Percentiles rank a stretch among this genome's conserved stretches.
phyloP scores from a whole-genome alignment of 2,797 vertebrate species.

The Acestrorhynchus altus region DNA sequence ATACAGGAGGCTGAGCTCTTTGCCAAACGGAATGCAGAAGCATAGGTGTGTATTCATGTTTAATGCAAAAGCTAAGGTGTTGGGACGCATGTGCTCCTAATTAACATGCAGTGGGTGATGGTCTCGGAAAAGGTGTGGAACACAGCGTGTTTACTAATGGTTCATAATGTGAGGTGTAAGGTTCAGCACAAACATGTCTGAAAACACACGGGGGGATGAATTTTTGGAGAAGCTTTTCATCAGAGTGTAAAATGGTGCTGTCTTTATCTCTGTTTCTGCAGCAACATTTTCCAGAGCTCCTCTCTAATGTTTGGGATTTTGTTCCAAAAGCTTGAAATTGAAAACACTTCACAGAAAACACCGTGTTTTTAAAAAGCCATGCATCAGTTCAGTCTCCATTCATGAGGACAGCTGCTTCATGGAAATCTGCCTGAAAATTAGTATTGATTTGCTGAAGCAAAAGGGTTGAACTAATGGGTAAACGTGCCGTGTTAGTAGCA shows the following conservation, averaged over 20 bases:
- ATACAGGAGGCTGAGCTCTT: constrained; percentile 6
- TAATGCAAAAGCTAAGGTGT: constrained; percentile 41
- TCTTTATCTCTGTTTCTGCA: neutral
- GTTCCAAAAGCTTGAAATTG: neutral
- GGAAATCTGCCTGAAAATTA: constrained; percentile 2
- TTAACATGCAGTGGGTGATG: constrained; percentile 34
- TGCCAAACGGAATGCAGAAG: neutral
- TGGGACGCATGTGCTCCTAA: constrained; percentile 28
- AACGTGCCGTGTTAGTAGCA: constrained; percentile 51
- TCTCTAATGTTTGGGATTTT: neutral
- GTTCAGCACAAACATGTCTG: constrained; percentile 30
- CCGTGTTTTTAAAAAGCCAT: neutral
- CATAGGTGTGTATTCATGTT: constrained; percentile 39
- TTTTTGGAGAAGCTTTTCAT: constrained; percentile 4
- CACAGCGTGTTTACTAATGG: constrained; percentile 37
- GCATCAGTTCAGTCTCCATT: neutral
- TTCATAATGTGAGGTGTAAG: constrained; percentile 33
- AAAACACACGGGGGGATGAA: neutral
- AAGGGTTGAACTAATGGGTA: constrained; percentile 7
- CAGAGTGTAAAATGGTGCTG: neutral
- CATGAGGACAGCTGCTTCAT: neutral
- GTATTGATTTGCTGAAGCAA: neutral
- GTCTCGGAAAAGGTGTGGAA: constrained; percentile 31
- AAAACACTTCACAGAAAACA: neutral
- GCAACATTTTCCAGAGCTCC: neutral